Evolutionary conservation across 2,113 vertebrate genomes (phyloP).

Genomic region (Mesitornis unicolor): DNA sequence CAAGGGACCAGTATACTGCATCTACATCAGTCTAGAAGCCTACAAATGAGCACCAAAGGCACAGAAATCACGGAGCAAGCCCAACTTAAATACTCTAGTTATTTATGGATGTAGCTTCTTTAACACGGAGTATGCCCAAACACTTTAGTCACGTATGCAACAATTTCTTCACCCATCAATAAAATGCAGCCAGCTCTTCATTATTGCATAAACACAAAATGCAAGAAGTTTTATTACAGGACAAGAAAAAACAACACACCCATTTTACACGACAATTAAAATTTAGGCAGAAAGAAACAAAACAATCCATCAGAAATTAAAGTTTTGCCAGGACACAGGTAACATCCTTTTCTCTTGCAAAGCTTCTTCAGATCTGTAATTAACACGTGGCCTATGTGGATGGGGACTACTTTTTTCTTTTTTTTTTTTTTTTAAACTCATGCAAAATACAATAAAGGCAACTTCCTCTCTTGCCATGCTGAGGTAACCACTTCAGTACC

Average conservation of each 20-base stretch:
- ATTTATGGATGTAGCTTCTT: not conserved
- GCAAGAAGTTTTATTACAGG: not conserved
- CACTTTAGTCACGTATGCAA: not conserved
- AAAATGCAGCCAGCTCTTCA: constrained; percentile 1
- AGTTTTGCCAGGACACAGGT: constrained; percentile 56
- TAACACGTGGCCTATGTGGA: not conserved
- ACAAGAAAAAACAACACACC: not conserved
- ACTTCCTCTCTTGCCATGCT: not conserved
- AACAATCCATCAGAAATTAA: not conserved
- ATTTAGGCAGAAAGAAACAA: not conserved
- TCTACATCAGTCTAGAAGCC: not conserved
- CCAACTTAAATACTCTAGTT: not conserved
- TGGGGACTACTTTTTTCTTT: not conserved
- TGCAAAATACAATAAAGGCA: not conserved
- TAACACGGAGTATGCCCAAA: not conserved
- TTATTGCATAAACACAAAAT: not conserved
- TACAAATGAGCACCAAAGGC: not conserved
- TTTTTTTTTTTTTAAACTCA: not conserved
- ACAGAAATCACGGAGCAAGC: not conserved
- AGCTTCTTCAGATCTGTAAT: constrained; percentile 17
- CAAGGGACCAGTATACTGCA: not conserved
- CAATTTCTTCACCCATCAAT: not conserved
- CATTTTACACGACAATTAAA: not conserved
- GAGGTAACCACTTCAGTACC: not conserved
- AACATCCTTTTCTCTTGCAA: constrained; percentile 48